A percentile compares a stretch with the other conserved stretches of the same genome.
Conservation (phyloP, 2,888 invertebrate species). For the Pyrochroa serraticornis region DNA sequence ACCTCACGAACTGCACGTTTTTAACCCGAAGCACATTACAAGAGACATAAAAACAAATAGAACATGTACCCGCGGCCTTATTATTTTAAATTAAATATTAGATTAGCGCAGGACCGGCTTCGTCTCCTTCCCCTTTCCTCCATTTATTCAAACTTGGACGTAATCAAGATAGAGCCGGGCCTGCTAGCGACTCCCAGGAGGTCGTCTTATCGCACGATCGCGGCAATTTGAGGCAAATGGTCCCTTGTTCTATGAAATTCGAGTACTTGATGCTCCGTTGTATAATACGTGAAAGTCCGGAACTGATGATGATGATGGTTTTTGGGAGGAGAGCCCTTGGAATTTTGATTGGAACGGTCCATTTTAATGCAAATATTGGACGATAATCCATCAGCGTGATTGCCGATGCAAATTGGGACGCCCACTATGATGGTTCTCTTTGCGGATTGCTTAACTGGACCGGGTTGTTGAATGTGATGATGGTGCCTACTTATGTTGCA, state of each 20-base stretch:
- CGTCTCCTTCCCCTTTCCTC: neutral
- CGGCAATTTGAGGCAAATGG: constrained; percentile 41
- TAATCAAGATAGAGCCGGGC: neutral
- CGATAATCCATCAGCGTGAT: too few relatives aligned
- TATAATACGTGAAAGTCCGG: too few relatives aligned
- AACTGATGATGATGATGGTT: too few relatives aligned
- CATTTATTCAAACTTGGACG: neutral
- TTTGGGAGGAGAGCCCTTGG: too few relatives aligned
- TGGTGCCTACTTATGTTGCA: constrained; percentile 8
- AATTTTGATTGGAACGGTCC: too few relatives aligned
- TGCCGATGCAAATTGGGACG: too few relatives aligned
- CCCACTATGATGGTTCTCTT: too few relatives aligned
- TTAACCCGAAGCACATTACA: constrained; percentile 43
- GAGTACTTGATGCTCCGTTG: too few relatives aligned
- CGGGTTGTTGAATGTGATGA: too few relatives aligned
- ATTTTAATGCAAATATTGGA: too few relatives aligned
- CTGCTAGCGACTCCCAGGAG: constrained; percentile 35
- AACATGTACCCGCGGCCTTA: constrained; percentile 37
- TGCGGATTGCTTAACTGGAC: too few relatives aligned
- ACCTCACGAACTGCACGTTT: constrained; percentile 45
- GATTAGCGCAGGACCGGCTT: constrained; percentile 21
- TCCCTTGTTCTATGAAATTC: too few relatives aligned
- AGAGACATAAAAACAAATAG: constrained; percentile 38
- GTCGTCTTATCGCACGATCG: constrained; percentile 41
- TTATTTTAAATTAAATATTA: constrained; percentile 44